Evolutionary conservation across 1,140 invertebrate species (phyloP), one percentile per base, ranked within the genome.

Genomic region (Goniozus legneri): DNA sequence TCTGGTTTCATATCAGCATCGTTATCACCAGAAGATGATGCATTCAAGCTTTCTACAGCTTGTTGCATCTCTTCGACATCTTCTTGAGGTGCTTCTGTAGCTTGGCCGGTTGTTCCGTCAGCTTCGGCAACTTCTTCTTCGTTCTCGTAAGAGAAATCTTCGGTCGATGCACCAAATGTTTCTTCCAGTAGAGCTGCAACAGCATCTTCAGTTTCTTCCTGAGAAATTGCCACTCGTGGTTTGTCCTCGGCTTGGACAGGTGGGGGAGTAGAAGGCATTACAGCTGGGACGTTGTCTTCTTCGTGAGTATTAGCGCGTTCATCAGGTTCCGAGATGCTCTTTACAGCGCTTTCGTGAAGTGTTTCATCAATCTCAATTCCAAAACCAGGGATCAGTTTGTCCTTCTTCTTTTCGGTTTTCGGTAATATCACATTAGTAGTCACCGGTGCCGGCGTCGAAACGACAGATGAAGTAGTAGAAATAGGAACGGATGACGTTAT

Each of bases 131-230:
- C 70, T 7, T 71, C 70, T 50, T 69, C 66, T 19, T 75, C 67
- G 12, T 78, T 77, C 41, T 80, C 76, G 46, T 75, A 73, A 0
- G 78, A 73, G 19, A 79, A 79, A 41, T 81, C 78, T 43, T 81
- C 80, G 7, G 78, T 70, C 4, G 77, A 77, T 1, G 71, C 79
- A 6, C 86, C 86, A 65, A 92, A 91, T 44, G 89, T 90, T 69
- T 92, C 89, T 24, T 87, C 88, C 16, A 93, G 67, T 3, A 95
- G 69, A 6, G 90, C 91, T 2, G 91, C 91, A 0, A 95, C 91
- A 0, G 91, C 91, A 71, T 92, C 91, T 64, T 91, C 90, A 0
- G 91, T 95, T 75, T 95, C 91, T 76, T 93, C 91, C 73, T 93
- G 90, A 1, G 90, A 93, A 55, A 93, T 93, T 0, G 89, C 81